Base-by-base conservation (phyloP, 2,888 invertebrate genomes). In the Epistrophe grossulariae region DNA sequence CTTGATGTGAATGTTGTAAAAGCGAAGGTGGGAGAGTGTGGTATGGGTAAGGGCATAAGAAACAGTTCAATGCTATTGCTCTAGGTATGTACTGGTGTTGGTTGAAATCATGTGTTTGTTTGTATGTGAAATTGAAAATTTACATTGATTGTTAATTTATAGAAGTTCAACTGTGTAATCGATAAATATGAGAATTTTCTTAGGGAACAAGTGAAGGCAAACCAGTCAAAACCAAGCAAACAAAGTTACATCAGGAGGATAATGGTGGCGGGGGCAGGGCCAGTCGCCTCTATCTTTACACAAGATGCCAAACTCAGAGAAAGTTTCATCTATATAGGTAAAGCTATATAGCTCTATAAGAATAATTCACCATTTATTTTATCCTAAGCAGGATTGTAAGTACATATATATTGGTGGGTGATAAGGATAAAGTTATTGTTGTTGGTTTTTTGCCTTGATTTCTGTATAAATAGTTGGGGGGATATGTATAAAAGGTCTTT, bases 61-160 rank as follows among this genome's bases (percentile, higher is more conserved):
- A 45, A 28, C 64, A 45, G 71, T 60, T 78, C 83, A 74, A 74
- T 85, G 72, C 45, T 72, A 38, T 17, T 59, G 15, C 35, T 4
- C 24, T 24, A 24, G 8, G 2, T 48, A 8, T 35, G n/a, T 60
- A n/a, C n/a, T n/a, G 59, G 64, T 60, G 68, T 73, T 31, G 45
- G 72, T 17, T 4, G 80, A 68, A 70, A 73, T 77, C 43, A 60
- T 79, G 74, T 77, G 28, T 78, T 83, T 43, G 87, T 79, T 87
- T 66, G 74, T 83, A 72, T 76, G n/a, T n/a, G 72, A 87, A 87
- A 87, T 87, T 79, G 83, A 83, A 87, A 87, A 87, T 87, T 87
- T 87, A 87, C 87, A 87, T 87, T 83, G 87, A 87, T 87, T 87
- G 87, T 76, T 83, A 87, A 87, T 87, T 87, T 87, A 87, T 87